Base-by-base conservation (phyloP, 2,888 invertebrate genomes). In the Bedellia somnulentella region DNA sequence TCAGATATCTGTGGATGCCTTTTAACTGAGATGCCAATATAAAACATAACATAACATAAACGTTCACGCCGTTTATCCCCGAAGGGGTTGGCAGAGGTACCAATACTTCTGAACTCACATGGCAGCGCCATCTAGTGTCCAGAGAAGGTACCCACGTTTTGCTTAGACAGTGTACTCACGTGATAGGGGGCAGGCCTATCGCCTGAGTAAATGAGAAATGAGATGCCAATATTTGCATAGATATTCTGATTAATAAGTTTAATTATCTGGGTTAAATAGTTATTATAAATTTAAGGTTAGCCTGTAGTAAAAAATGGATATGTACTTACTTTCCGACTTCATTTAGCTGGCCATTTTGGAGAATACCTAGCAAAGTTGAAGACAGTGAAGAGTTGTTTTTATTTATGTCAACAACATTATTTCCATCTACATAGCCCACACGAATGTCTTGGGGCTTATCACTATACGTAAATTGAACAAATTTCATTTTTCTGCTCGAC, bases 361-460 rank as follows among this genome's bases (percentile, higher is more conserved):
- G 55, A 30, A 81, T 68, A 4, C 54, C 57, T 15, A 79, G 36
- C 40, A 81, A 47, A 11, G 73, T 75, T 4, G 40, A 41, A 2
- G 78, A 60, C 4, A 78, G 46, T 5, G 47, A 43, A 1, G 50
- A 39, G 15, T 76, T 67, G 1, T 83, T 63, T 41, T 85, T 83
- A 37, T 85, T 80, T 39, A 90, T 77, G 40, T 85, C 86, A 2
- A 84, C 82, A 4, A 84, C 81, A 14, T 82, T 82, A 30, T 81
- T 70, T 9, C 78, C 75, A 1, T 82, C 73, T 16, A 86, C 67
- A 38, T 80, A 83, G 2, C 89, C 90, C n/a, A 86, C 68, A n/a
- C 83, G 80, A 31, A 80, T 70, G 2, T 78, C 78, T 0, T 73
- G 71, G 0, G 84, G 81, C 24, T 75, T 71, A 40, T 80, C 37